Conservation (phyloP, 2,888 invertebrate species). For the Formica aserva region DNA sequence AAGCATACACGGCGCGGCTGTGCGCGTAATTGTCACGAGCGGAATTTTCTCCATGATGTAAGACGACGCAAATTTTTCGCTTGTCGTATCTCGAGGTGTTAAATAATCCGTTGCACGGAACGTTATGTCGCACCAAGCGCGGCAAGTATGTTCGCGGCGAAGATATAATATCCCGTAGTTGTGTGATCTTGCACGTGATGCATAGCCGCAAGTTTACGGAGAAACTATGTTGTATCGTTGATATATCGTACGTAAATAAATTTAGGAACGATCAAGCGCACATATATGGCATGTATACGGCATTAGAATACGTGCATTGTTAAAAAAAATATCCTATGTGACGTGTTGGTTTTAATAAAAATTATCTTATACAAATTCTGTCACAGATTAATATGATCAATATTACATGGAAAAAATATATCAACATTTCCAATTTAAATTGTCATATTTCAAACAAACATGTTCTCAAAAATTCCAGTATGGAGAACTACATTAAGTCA, state of each 20-base stretch:
- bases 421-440: not conserved
- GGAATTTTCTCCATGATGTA: constrained; percentile 47
- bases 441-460: not conserved
- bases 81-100: constrained; percentile 29
- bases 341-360: not conserved
- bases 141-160: constrained; percentile 10
- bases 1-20: not conserved
- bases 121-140: constrained; percentile 3
- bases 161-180: constrained; percentile 27
- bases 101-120: constrained; percentile 33
- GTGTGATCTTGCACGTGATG: constrained; percentile 16
- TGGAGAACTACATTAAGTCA: constrained; percentile 10
- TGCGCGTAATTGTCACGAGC: not conserved
- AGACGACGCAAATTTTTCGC: constrained; percentile 28
- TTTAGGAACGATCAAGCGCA: not conserved
- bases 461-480: not conserved
- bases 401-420: not conserved
- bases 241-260: not conserved
- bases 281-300: not conserved
- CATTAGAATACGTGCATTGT: not conserved
- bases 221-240: constrained; percentile 6
- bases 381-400: not conserved
- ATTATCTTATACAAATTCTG: not conserved
- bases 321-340: not conserved
- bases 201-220: constrained; percentile 20